phyloP scores from a whole-genome alignment of 2,797 vertebrate species.

The Lepilemur ruficaudatus region DNA sequence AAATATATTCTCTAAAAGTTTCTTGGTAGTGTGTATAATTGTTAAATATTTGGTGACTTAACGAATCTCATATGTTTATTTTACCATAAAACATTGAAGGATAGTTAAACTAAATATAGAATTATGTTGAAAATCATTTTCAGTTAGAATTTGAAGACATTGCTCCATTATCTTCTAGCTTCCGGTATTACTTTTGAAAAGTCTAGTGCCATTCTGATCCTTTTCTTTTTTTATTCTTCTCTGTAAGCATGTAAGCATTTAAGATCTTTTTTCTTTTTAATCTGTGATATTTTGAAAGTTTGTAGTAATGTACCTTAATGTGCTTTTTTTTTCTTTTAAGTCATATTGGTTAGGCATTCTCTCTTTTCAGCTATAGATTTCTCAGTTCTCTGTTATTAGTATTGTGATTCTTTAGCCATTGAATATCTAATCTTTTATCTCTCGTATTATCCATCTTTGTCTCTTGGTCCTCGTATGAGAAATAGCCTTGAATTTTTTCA shows the following conservation, averaged over 20 bases:
- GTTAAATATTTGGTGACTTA: conserved; percentile 22
- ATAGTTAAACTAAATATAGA: conserved; percentile 20
- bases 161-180: background rate
- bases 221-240: background rate
- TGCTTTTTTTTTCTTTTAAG: background rate
- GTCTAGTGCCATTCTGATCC: background rate
- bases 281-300: background rate
- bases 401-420: background rate
- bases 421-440: background rate
- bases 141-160: background rate
- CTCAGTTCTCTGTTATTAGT: background rate
- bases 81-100: conserved; percentile 8
- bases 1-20: background rate
- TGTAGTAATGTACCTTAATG: background rate
- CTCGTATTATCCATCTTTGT: background rate
- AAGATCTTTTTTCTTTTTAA: background rate
- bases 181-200: background rate
- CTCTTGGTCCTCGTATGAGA: background rate
- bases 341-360: background rate
- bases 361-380: background rate
- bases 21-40: background rate
- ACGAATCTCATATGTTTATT: background rate
- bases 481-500: background rate
- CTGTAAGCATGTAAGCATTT: background rate
- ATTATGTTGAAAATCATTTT: conserved; percentile 39